Percentiles rank a stretch among this genome's conserved stretches.
These are phyloP conservation scores for Malacosoma neustria DNA, from an alignment of 2,888 invertebrate genomes.

Conservation along the genomic window DNA sequence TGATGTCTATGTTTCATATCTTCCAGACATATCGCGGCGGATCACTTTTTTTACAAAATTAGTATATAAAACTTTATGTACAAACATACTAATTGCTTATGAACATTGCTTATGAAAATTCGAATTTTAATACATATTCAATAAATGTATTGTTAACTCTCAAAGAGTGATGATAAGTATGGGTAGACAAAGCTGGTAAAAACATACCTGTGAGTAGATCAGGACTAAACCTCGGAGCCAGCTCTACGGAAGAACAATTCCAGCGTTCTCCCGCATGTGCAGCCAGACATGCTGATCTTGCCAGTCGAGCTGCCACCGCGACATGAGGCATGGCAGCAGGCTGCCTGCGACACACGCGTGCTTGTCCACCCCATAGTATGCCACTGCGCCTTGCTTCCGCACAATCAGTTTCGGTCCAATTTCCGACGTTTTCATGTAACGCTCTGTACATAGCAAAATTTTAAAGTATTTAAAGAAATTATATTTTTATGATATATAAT, in stretches of 20 bases:
- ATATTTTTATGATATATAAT: no score
- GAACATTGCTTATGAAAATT: no score
- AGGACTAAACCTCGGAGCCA: slow-evolving; percentile 82
- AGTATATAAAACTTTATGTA: no score
- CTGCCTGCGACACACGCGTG: slow-evolving; percentile 78
- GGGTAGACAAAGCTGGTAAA: no score
- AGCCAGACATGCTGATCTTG: slow-evolving; percentile 80
- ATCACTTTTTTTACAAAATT: no score
- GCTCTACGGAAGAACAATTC: slow-evolving; percentile 87
- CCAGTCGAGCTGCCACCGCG: slow-evolving; percentile 81
- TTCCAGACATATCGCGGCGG: no score
- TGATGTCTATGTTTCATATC: no score
- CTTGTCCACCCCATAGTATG: slow-evolving; percentile 76
- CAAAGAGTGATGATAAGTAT: no score
- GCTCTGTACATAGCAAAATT: slow-evolving; percentile 30
- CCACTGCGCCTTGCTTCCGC: slow-evolving; percentile 57
- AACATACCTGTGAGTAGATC: slow-evolving; percentile 89
- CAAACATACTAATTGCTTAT: no score
- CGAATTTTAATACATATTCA: no score
- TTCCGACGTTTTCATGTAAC: slow-evolving; percentile 56
- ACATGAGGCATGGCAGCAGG: slow-evolving; percentile 84
- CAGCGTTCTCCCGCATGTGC: slow-evolving; percentile 84
- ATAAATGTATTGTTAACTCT: no score
- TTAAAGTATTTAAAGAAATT: no score
- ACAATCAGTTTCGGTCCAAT: slow-evolving; percentile 64